Evolutionary conservation across 2,888 invertebrate species (phyloP).

Genomic region (Nomada goodeniana): DNA sequence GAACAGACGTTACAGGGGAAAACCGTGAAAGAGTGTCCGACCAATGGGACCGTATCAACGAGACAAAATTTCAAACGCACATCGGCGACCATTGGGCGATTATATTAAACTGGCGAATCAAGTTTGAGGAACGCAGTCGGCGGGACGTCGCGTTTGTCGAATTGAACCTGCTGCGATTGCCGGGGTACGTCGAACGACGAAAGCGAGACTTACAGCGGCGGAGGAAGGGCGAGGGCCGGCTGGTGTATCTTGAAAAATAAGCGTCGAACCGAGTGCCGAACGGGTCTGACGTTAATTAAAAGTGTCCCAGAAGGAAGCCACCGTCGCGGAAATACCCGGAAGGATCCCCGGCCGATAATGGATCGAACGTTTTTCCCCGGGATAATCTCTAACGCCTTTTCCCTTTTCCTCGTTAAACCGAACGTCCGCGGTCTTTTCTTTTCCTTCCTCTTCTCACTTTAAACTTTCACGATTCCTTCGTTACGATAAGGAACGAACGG

Average conservation of each 20-base stretch:
- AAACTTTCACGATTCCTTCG: slow-evolving; percentile 36
- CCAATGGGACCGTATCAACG: background rate
- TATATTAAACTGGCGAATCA: slow-evolving; percentile 22
- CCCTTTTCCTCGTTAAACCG: slow-evolving; percentile 57
- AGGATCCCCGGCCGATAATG: slow-evolving; percentile 46
- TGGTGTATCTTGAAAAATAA: slow-evolving; percentile 67
- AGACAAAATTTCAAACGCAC: slow-evolving; percentile 12
- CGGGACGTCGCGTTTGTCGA: slow-evolving; percentile 16
- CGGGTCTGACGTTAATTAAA: slow-evolving; percentile 70
- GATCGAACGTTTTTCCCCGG: slow-evolving; percentile 52
- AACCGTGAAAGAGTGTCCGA: background rate
- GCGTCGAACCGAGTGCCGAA: slow-evolving; percentile 58
- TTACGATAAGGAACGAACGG: slow-evolving; percentile 47
- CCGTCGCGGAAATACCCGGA: slow-evolving; percentile 33
- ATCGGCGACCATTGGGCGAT: background rate
- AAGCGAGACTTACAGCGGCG: background rate
- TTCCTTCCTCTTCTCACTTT: background rate
- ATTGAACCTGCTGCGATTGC: slow-evolving; percentile 40
- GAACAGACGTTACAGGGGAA: no score
- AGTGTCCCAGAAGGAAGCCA: slow-evolving; percentile 55
- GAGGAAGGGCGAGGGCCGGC: background rate
- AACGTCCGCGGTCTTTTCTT: slow-evolving; percentile 6
- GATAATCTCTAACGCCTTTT: slow-evolving; percentile 49
- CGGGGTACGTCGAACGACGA: slow-evolving; percentile 16
- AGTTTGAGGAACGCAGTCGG: slow-evolving; percentile 41